These are phyloP conservation scores for Stichopus chloronotus DNA, from an alignment of 35 echinoderm and acorn worm species.

Conservation along the genomic window DNA sequence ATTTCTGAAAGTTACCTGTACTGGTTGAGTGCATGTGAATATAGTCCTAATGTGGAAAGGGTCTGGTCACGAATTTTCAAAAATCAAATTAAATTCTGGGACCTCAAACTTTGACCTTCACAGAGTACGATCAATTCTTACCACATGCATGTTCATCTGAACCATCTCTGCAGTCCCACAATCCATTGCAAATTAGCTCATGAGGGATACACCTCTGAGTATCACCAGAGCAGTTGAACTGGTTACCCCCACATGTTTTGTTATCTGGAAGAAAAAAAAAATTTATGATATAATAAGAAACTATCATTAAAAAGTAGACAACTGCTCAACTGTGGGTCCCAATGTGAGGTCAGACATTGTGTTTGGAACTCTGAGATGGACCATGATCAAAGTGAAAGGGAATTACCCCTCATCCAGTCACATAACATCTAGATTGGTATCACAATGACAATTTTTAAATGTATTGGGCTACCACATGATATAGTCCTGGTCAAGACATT, in stretches of 20 bases:
- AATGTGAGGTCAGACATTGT: not conserved
- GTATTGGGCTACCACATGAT: too few relatives aligned
- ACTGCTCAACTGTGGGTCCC: not conserved
- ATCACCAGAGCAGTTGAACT: not conserved
- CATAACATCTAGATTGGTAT: not conserved
- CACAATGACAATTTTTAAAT: not conserved
- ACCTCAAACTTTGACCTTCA: not conserved
- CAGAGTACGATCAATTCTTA: constrained; percentile 58
- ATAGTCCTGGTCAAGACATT: too few relatives aligned
- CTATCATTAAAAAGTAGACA: too few relatives aligned
- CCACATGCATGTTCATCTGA: constrained; percentile 87
- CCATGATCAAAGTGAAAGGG: not conserved
- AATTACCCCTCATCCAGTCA: not conserved
- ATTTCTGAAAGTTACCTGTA: not conserved
- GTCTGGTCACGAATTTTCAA: too few relatives aligned
- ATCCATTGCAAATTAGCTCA: constrained; percentile 86
- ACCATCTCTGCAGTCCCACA: constrained; percentile 76
- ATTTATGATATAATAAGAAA: not conserved
- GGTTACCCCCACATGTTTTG: constrained; percentile 3
- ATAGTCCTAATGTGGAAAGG: too few relatives aligned
- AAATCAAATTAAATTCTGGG: not conserved
- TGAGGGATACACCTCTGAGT: constrained; percentile 75
- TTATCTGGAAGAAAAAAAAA: constrained; percentile 4
- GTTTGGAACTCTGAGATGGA: not conserved
- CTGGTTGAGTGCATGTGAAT: not conserved